Base-by-base conservation (phyloP, 1,140 invertebrate species). In the Diuraphis noxia region DNA sequence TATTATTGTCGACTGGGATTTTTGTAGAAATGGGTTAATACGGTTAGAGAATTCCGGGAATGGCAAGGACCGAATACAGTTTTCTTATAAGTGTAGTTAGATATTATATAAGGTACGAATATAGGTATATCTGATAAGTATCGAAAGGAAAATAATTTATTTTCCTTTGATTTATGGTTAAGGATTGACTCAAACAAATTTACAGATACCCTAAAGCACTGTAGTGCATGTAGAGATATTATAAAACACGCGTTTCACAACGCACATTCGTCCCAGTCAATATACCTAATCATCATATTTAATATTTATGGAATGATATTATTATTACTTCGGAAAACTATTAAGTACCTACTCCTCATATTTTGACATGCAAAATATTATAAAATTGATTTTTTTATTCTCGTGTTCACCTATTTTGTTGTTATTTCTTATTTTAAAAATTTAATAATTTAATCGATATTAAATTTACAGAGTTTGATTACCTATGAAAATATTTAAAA, bases 11-110 rank as follows among this genome's bases (percentile, higher is more conserved):
- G 23, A 88, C 86, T 40, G 86, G 38, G 52, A 88, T 63, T 56
- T 88, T 63, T 63, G 36, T n/a, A 9, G 30, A 88, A 88, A 88
- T 63, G 56, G 86, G 86, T 88, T 63, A 63, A 88, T 88, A 63
- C 52, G 52, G 86, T 88, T 63, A 88, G 86, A 88, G 52, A 88
- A 36, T 88, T n/a, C 40, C 36, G 52, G 86, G 86, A 63, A 88
- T 40, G 52, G 86, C 17, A 49, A 56, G 17, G 52, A n/a, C 25
- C 49, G 13, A 63, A 88, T 25, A 63, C 49, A 19, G 38, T 88
- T 88, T 88, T 88, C 86, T 88, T 88, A 88, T 85, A 21, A 36
- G 17, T 43, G 30, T 38, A 10, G 8, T 25, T 63, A 38, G 30
- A 72, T n/a, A n/a, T 72, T n/a, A n/a, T 72, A 72, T 72, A 72